phyloP scores from a whole-genome alignment of 2,113 vertebrate genomes.

The Puntigrus tetrazona region DNA sequence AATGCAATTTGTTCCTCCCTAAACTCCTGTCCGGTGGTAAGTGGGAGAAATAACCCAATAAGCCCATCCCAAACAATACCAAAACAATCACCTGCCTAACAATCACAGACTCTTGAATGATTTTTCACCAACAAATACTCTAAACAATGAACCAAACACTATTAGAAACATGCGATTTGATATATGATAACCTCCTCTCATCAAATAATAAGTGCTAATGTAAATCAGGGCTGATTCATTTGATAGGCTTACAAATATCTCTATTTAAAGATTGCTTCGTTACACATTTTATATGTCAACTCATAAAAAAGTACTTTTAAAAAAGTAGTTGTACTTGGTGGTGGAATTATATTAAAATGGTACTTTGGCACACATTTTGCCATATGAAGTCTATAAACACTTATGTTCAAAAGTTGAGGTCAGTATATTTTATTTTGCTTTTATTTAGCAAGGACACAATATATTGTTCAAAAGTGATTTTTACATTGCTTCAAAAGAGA shows the following conservation, averaged over 20 bases:
- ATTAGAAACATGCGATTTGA: background rate
- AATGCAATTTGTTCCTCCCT: slow-evolving; percentile 55
- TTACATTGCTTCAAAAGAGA: too few species aligned
- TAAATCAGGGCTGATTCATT: background rate
- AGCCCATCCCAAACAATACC: slow-evolving; percentile 47
- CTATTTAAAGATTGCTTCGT: background rate
- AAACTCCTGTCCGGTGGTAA: slow-evolving; percentile 49
- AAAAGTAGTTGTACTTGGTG: background rate
- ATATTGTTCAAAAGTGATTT: too few species aligned
- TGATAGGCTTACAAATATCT: background rate
- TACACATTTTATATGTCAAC: background rate
- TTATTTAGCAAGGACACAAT: too few species aligned
- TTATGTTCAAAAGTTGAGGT: too few species aligned
- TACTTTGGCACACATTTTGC: background rate
- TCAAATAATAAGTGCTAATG: background rate
- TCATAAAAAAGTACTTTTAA: background rate
- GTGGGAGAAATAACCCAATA: slow-evolving; percentile 56
- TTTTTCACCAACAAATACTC: background rate
- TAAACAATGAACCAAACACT: background rate
- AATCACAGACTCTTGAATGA: background rate
- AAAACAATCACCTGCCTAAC: background rate
- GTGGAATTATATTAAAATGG: background rate
- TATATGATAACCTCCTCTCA: background rate
- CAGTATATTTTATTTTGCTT: too few species aligned
- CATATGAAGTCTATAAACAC: background rate